These are phyloP conservation scores for Aplodontia rufa DNA, from an alignment of 2,113 vertebrate genomes.

Conservation along the genomic window DNA sequence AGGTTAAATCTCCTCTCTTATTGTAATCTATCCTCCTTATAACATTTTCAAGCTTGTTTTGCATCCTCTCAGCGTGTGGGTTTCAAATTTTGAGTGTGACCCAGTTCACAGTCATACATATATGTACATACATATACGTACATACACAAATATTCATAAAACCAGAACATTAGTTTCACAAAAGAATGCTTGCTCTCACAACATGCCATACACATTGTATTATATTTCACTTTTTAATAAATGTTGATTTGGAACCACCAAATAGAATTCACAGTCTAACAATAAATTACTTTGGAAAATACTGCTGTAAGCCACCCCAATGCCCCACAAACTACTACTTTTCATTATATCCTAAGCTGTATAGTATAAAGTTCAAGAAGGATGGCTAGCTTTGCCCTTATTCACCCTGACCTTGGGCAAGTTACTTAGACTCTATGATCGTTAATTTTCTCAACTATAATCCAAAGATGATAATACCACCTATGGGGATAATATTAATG, in stretches of 20 bases:
- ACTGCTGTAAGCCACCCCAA: not conserved
- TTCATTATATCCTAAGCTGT: not conserved
- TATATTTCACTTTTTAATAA: not conserved
- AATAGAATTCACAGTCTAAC: not conserved
- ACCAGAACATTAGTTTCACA: not conserved
- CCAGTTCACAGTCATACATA: not conserved
- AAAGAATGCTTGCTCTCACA: not conserved
- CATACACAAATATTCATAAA: not conserved
- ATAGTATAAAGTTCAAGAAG: not conserved
- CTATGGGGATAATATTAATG: not conserved
- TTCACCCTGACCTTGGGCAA: not conserved
- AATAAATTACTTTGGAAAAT: not conserved
- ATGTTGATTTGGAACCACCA: not conserved
- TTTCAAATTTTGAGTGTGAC: not conserved
- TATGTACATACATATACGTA: not conserved
- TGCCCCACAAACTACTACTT: not conserved
- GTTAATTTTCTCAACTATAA: conserved; percentile 1
- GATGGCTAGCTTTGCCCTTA: not conserved
- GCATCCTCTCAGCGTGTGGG: not conserved
- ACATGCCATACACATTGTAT: not conserved
- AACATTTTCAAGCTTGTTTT: conserved; percentile 11
- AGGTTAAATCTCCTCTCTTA: not conserved
- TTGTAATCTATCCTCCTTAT: not conserved
- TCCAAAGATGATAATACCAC: not conserved
- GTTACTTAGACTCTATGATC: not conserved